Evolutionary conservation across 2,888 invertebrate species (phyloP).

Genomic region (Leucophenga maculata): DNA sequence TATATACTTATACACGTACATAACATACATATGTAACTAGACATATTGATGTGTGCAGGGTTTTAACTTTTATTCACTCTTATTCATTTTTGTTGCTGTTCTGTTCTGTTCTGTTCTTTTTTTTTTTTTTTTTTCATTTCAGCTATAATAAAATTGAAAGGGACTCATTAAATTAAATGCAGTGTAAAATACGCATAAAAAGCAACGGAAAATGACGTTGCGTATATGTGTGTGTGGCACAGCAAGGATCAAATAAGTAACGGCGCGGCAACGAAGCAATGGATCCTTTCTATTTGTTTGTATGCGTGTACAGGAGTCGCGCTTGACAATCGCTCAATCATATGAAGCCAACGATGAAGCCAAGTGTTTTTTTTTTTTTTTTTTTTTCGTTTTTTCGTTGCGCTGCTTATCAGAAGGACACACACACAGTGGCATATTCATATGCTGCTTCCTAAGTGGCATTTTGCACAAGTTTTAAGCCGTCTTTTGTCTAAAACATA

Average conservation of each 20-base stretch:
- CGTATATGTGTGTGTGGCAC: neutral
- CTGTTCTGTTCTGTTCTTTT: neutral
- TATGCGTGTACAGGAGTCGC: neutral
- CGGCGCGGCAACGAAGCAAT: neutral
- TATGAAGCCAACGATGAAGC: neutral
- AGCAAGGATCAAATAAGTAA: neutral
- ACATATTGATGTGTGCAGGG: neutral
- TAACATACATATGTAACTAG: too few relatives aligned
- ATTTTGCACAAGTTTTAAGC: conserved; percentile 32
- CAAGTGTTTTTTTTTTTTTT: neutral
- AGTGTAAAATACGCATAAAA: conserved; percentile 67
- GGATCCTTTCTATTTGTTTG: neutral
- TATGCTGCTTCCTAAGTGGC: conserved; percentile 25
- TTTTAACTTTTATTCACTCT: neutral
- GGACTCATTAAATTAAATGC: conserved; percentile 67
- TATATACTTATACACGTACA: neutral
- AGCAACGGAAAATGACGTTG: conserved; percentile 35
- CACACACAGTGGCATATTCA: neutral
- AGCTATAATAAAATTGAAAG: conserved; percentile 53
- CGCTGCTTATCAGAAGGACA: conserved; percentile 13
- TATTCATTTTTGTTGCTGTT: neutral
- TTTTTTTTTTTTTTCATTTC: conserved; percentile 6
- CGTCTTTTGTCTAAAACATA: conserved; percentile 35
- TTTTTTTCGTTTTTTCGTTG: neutral
- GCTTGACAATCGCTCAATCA: conserved; percentile 16